A percentile compares a stretch with the other conserved stretches of the same genome.
These are phyloP conservation scores for Rhogogaster chlorosoma DNA, from an alignment of 2,888 invertebrate species.

Conservation along the genomic window DNA sequence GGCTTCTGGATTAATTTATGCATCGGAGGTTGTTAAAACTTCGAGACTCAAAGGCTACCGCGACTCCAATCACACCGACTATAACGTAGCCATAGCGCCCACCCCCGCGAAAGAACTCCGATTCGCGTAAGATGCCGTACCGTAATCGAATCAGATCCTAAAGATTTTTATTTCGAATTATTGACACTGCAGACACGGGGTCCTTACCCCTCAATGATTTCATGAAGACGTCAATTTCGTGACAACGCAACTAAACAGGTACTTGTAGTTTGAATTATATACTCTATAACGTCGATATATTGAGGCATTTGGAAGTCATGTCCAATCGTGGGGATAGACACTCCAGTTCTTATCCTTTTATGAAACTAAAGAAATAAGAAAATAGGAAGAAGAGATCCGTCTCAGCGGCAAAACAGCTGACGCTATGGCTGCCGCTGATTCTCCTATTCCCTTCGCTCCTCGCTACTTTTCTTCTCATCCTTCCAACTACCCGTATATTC, in stretches of 20 bases:
- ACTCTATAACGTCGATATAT: not conserved
- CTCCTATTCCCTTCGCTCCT: slow-evolving; percentile 40
- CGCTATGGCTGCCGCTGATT: slow-evolving; percentile 62
- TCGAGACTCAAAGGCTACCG: slow-evolving; percentile 76
- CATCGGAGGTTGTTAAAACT: slow-evolving; percentile 76
- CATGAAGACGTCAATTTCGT: not conserved
- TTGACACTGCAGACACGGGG: not conserved
- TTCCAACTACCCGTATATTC: not conserved
- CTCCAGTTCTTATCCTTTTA: not conserved
- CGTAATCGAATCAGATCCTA: not conserved
- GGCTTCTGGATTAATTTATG: slow-evolving; percentile 77
- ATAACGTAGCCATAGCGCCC: not conserved
- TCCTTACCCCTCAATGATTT: not conserved
- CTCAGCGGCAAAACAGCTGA: slow-evolving; percentile 40
- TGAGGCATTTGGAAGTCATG: not conserved
- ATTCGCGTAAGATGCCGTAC: not conserved
- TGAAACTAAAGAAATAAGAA: slow-evolving; percentile 26
- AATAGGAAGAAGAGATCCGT: slow-evolving; percentile 21
- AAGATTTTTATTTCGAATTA: not conserved
- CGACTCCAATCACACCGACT: slow-evolving; percentile 69
- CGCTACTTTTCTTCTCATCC: not conserved
- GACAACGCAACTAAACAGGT: not conserved
- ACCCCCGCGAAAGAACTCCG: not conserved
- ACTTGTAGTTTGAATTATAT: not conserved
- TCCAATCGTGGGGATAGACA: not conserved